Evolutionary conservation across 2,888 invertebrate species (phyloP), one percentile per base, ranked within the genome.

Genomic region (Diplolepis rosae): DNA sequence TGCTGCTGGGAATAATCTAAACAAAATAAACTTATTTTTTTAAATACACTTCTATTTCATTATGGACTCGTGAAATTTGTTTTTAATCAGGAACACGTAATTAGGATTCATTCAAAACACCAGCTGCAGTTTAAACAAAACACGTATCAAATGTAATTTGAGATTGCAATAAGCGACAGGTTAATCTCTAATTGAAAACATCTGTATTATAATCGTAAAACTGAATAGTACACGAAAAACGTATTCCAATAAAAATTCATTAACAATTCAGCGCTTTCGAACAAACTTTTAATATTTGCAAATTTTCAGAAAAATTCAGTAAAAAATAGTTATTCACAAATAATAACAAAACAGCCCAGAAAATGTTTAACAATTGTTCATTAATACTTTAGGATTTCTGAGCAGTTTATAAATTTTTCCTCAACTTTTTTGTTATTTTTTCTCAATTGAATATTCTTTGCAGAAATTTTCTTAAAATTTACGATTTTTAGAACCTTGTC

Each of bases 181-280:
- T 35, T 56, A 22, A 32, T 61, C 35, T 27, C 9, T 61, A 39
- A 22, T 22, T 42, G 39, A 39, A 61, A 42, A 61, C 61, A 61
- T 61, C 61, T 61, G 61, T 61, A 61, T 61, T 27, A 39, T 24
- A 39, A 61, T 61, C 4, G n/a, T n/a, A n/a, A n/a, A n/a, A n/a
- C n/a, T n/a, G n/a, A n/a, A n/a, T n/a, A n/a, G n/a, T n/a, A n/a
- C n/a, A n/a, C n/a, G n/a, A n/a, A n/a, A n/a, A n/a, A n/a, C n/a
- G n/a, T n/a, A n/a, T n/a, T n/a, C n/a, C n/a, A n/a, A n/a, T n/a
- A n/a, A n/a, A n/a, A n/a, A n/a, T n/a, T n/a, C 11, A 24, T 22
- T 18, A 48, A 48, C 9, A 50, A 22, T 27, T 45, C 45, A 18
- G 6, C 45, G 18, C 18, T 18, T 45, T 45, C n/a, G 18, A 45